Base-by-base conservation (phyloP, 1,140 invertebrate species). In the Asobara japonica region DNA sequence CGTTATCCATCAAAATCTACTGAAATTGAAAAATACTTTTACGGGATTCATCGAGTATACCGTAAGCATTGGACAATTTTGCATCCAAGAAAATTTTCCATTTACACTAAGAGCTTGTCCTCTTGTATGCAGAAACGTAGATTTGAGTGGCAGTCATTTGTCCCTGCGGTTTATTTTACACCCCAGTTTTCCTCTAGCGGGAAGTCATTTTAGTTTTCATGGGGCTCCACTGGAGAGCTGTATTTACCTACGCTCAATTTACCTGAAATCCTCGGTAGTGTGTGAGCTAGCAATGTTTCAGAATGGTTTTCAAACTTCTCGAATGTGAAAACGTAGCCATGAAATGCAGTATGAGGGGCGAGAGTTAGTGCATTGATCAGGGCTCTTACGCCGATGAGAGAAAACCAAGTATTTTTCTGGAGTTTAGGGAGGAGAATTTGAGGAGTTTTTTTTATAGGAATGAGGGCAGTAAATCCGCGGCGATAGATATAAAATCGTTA, bases 21-120 rank as follows among this genome's bases (percentile, higher is more conserved):
- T n/a, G n/a, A n/a, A n/a, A n/a, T n/a, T n/a, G n/a, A n/a, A n/a
- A n/a, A n/a, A n/a, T n/a, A n/a, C n/a, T n/a, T n/a, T n/a, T n/a
- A n/a, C n/a, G n/a, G n/a, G n/a, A n/a, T n/a, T n/a, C n/a, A n/a
- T n/a, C n/a, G n/a, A n/a, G n/a, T n/a, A n/a, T n/a, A n/a, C n/a
- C n/a, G n/a, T n/a, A n/a, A n/a, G n/a, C n/a, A n/a, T n/a, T n/a
- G n/a, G n/a, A n/a, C n/a, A n/a, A n/a, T n/a, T 66, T 36, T 62
- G 31, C 71, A 62, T 77, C 67, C 71, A 69, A 73, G 33, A 38
- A 22, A 62, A 64, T 38, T 51, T 48, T 56, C 65, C 66, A 45
- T 11, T 11, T 51, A 20, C n/a, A n/a, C 10, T n/a, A 41, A 11
- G 11, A 41, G n/a, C 11, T 41, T 13, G 36, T 41, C 36, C 3